phyloP scores from a whole-genome alignment of 2,888 invertebrate species.

The Pristionchus entomophagus region DNA sequence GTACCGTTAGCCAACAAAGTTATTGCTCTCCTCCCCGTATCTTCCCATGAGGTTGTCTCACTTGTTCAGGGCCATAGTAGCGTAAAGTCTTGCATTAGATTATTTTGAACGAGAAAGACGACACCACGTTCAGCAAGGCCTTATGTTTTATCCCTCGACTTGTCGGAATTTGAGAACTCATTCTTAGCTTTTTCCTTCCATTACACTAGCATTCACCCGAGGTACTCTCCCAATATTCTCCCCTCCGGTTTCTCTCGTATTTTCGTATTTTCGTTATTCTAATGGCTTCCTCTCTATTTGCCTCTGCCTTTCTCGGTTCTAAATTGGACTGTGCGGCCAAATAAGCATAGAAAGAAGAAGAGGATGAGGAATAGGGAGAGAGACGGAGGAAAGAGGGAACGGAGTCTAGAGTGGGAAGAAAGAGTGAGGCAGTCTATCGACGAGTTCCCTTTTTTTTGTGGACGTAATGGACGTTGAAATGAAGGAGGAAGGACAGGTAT shows the following conservation, averaged over 20 bases:
- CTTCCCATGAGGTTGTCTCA: no score
- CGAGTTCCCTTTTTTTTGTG: background rate
- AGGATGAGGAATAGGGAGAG: background rate
- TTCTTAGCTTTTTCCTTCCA: background rate
- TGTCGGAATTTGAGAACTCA: background rate
- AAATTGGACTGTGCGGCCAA: conserved; percentile 32
- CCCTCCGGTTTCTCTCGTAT: background rate
- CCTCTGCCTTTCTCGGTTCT: background rate
- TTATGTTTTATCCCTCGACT: no score
- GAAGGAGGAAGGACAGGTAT: conserved; percentile 20
- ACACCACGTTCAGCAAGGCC: no score
- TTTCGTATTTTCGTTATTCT: conserved; percentile 7
- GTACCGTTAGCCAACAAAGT: no score
- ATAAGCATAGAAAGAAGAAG: background rate
- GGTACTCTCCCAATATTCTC: background rate
- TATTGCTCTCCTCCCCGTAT: no score
- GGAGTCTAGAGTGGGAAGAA: background rate
- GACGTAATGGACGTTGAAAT: background rate
- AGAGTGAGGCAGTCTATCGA: conserved; percentile 10
- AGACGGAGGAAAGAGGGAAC: background rate
- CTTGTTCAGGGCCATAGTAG: no score
- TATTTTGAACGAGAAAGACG: no score
- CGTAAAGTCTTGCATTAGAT: no score
- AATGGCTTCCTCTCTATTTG: background rate
- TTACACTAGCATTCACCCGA: background rate